These are phyloP conservation scores for Meloidogyne chitwoodi DNA, from an alignment of 1,140 invertebrate genomes.

Conservation along the genomic window DNA sequence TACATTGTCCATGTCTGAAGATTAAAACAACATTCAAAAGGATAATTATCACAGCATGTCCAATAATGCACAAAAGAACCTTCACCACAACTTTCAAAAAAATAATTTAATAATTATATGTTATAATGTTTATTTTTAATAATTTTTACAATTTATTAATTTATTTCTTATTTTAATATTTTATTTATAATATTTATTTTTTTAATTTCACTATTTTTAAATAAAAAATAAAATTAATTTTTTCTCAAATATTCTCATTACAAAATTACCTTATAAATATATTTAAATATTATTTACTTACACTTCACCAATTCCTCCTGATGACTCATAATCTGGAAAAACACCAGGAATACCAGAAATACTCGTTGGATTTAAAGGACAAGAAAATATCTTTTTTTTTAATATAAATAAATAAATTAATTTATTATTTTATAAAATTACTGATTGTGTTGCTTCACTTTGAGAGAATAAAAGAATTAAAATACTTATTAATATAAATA, in stretches of 20 bases:
- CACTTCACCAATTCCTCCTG: conserved; percentile 37
- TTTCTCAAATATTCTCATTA: too few species aligned
- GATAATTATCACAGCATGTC: conserved; percentile 56
- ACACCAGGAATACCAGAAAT: conserved; percentile 26
- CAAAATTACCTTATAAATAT: too few species aligned
- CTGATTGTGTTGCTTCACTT: not conserved
- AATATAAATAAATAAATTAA: too few species aligned
- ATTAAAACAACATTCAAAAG: conserved; percentile 58
- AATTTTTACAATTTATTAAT: too few species aligned
- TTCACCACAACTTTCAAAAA: conserved; percentile 51
- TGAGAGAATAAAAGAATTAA: not conserved
- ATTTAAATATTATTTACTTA: conserved; percentile 21
- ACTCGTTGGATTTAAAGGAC: conserved; percentile 28
- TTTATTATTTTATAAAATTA: not conserved
- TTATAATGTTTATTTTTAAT: too few species aligned
- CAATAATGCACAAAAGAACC: conserved; percentile 58
- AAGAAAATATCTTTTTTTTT: conserved; percentile 21
- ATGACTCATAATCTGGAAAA: conserved; percentile 22
- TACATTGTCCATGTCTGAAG: conserved; percentile 58
- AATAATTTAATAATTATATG: conserved; percentile 4
- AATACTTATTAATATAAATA: not conserved
- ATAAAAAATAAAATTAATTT: too few species aligned
- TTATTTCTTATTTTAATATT: too few species aligned
- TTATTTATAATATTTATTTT: too few species aligned
- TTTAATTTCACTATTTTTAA: too few species aligned